Conservation (phyloP, 2,113 vertebrate species). For the Bagarius yarrelli region DNA sequence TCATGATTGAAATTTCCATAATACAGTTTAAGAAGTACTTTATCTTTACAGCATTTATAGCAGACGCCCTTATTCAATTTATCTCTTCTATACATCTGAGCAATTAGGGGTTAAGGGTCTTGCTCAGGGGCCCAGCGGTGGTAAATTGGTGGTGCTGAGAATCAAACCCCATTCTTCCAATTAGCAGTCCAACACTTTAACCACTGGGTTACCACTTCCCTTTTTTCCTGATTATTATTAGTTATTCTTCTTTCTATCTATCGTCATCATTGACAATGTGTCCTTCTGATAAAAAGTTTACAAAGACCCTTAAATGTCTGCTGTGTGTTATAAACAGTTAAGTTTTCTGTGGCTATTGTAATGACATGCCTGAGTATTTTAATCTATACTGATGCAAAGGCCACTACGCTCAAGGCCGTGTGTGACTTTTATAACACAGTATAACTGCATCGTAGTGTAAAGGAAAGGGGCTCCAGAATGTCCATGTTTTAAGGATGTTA, state of each 20-base stretch:
- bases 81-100: too few species aligned
- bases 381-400: conserved; percentile 27
- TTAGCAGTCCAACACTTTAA: too few species aligned
- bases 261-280: not conserved
- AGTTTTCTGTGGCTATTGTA: not conserved
- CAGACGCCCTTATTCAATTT: too few species aligned
- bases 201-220: too few species aligned
- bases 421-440: conserved; percentile 22
- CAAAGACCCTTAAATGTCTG: not conserved
- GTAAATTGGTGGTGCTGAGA: too few species aligned
- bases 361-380: not conserved
- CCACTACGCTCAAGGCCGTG: conserved; percentile 22
- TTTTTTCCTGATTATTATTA: not conserved
- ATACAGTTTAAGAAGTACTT: too few species aligned
- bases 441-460: not conserved
- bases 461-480: not conserved
- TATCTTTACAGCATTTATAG: too few species aligned
- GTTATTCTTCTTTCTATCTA: not conserved
- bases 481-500: not conserved
- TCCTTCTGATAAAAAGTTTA: not conserved
- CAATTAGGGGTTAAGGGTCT: too few species aligned
- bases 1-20: too few species aligned
- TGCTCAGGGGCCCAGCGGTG: too few species aligned
- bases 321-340: not conserved
- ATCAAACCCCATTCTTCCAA: too few species aligned